Conservation (phyloP, 2,797 vertebrate genomes). For the Tokudaia tokunoshimensis region DNA sequence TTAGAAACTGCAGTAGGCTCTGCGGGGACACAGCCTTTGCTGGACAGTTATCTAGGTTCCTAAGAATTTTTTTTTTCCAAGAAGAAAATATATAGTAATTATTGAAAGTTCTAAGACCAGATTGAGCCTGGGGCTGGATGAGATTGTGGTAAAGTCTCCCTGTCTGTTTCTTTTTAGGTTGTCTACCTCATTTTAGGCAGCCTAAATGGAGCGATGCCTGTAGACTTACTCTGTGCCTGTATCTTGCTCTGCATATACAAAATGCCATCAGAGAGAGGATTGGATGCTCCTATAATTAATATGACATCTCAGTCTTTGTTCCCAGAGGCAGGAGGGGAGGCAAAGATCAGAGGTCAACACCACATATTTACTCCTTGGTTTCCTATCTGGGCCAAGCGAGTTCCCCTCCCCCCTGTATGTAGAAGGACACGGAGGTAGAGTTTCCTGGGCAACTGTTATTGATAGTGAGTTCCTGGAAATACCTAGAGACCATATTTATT, state of each 20-base stretch:
- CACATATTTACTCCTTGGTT: background rate
- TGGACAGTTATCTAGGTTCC: background rate
- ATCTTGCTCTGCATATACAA: background rate
- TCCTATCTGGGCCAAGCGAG: background rate
- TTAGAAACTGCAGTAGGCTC: background rate
- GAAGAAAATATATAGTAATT: background rate
- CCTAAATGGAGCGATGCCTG: background rate
- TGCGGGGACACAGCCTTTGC: background rate
- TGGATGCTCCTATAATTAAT: background rate
- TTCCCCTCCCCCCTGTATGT: background rate
- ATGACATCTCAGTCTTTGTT: slow-evolving; percentile 9
- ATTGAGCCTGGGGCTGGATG: background rate
- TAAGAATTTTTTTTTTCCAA: background rate
- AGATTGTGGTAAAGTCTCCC: background rate
- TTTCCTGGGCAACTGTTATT: slow-evolving; percentile 12
- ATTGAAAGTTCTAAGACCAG: background rate
- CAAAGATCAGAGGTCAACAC: background rate
- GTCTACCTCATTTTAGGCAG: background rate
- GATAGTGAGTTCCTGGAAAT: slow-evolving; percentile 39
- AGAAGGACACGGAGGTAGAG: background rate
- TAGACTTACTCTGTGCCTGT: background rate
- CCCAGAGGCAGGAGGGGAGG: background rate
- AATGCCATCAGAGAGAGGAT: background rate
- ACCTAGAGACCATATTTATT: slow-evolving; percentile 25
- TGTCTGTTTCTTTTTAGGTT: background rate